Conservation (phyloP, 2,797 vertebrate species). For the Diceros bicornis region DNA sequence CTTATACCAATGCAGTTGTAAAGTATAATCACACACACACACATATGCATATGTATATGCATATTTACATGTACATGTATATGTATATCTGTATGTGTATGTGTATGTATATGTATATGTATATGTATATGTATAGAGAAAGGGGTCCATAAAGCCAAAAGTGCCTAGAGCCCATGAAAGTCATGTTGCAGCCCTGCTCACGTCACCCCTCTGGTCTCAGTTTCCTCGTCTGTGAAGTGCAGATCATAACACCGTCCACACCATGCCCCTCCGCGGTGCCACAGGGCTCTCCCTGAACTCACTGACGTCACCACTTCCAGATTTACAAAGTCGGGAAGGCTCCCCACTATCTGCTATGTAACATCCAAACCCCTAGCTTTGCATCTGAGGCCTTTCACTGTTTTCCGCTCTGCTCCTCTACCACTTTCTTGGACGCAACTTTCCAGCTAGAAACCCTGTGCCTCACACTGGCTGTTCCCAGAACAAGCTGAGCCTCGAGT, state of each 20-base stretch:
- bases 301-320: too few relatives aligned
- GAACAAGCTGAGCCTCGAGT: not conserved
- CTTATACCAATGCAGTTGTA: not conserved
- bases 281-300: not conserved
- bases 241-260: not conserved
- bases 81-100: not conserved
- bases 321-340: not conserved
- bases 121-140: not conserved
- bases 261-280: not conserved
- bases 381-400: not conserved
- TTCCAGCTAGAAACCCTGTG: fast-evolving
- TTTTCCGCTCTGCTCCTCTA: not conserved
- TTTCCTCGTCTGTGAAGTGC: not conserved
- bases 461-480: fast-evolving
- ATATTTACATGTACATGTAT: too few relatives aligned
- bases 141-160: not conserved
- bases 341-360: fast-evolving
- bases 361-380: not conserved
- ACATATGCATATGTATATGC: not conserved
- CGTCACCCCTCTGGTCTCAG: not conserved
- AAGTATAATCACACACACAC: not conserved
- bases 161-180: not conserved
- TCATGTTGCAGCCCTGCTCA: not conserved
- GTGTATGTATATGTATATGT: not conserved
- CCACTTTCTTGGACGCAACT: fast-evolving